Evolutionary conservation across 2,797 vertebrate species (phyloP).

Genomic region (Sarcophilus harrisii): DNA sequence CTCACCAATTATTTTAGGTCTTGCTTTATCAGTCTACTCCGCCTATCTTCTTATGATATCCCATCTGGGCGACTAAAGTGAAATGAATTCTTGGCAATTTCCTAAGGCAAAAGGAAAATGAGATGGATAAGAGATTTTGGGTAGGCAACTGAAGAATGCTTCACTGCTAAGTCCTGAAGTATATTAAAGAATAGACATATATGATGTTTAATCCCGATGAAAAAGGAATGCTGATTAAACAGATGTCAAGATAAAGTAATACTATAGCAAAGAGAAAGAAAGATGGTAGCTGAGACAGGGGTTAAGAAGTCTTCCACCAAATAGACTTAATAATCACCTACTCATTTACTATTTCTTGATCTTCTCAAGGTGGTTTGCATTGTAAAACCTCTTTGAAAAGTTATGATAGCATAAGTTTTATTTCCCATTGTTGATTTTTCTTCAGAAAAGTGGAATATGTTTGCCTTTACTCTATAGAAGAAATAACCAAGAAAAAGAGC

Average conservation of each 20-base stretch:
- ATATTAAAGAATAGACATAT: background rate
- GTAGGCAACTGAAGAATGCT: background rate
- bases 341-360: background rate
- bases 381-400: background rate
- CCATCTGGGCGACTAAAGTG: slow-evolving; percentile 11
- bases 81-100: slow-evolving; percentile 52
- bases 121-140: slow-evolving; percentile 25
- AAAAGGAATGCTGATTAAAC: slow-evolving; percentile 12
- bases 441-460: background rate
- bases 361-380: background rate
- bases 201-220: background rate
- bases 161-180: slow-evolving; percentile 1
- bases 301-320: background rate
- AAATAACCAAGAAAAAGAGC: background rate
- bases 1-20: slow-evolving; percentile 51
- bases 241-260: background rate
- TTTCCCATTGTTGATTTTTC: background rate
- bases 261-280: background rate
- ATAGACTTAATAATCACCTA: background rate
- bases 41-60: slow-evolving; percentile 47
- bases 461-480: background rate
- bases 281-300: background rate
- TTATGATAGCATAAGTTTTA: background rate
- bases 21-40: slow-evolving; percentile 59
- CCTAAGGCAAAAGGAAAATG: slow-evolving; percentile 36